These are phyloP conservation scores for Balearica regulorum DNA, from an alignment of 2,797 vertebrate genomes.

Conservation along the genomic window DNA sequence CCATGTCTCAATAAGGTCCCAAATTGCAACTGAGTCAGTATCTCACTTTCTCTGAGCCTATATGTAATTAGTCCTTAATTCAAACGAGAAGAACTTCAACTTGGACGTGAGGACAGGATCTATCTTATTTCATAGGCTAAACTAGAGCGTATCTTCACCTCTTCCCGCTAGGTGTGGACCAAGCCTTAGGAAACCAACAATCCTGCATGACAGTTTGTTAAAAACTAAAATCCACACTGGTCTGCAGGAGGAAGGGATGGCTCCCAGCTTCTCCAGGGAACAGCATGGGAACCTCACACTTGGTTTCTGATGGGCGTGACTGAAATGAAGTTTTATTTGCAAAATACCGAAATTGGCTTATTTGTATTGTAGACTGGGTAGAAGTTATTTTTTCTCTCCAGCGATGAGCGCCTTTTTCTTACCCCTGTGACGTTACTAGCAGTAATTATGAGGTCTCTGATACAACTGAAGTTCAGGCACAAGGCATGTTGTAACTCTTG, in stretches of 20 bases:
- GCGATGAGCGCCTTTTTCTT: neutral
- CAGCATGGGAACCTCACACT: neutral
- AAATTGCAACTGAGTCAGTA: neutral
- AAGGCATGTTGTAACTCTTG: neutral
- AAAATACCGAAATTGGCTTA: neutral
- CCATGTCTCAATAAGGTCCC: neutral
- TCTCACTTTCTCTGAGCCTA: neutral
- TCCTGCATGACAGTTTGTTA: neutral
- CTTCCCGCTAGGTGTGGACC: neutral
- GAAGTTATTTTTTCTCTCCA: neutral
- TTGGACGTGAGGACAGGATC: neutral
- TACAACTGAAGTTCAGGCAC: neutral
- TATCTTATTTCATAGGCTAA: neutral
- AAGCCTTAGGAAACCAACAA: neutral
- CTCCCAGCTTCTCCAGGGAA: neutral
- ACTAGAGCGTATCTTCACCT: neutral
- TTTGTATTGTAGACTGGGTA: neutral
- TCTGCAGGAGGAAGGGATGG: neutral
- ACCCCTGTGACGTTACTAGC: neutral
- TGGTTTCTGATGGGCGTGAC: neutral
- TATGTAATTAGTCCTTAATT: neutral
- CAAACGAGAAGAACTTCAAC: neutral
- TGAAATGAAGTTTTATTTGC: neutral
- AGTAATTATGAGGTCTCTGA: neutral
- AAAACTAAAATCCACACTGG: neutral